Base-by-base conservation (phyloP, 2,797 vertebrate species). In the Buceros bicornis region DNA sequence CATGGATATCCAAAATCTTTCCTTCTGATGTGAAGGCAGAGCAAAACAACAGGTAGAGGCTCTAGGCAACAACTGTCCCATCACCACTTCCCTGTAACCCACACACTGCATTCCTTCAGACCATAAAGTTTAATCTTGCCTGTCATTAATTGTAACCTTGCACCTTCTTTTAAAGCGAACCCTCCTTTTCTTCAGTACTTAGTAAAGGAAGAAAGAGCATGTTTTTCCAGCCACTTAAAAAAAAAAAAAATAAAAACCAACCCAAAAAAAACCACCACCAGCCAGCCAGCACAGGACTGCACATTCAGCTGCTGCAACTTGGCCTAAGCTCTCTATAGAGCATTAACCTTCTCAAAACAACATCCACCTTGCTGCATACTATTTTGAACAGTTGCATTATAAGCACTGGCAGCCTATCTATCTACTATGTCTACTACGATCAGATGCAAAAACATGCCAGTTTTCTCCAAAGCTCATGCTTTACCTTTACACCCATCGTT, bases 201-300 rank as follows among this genome's bases (percentile, higher is more conserved):
- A 45, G 18, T 65, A 81, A 72, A 65, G 7, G 16, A 71, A 67
- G 13, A 60, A 77, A 62, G 9, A 82, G 6, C 7, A 17, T 13
- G 5, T 28, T 85, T 80, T 60, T 15, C 20, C 35, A 76, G 19
- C 2, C 18, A 29, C 6, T 15, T 16, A 69, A 22, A 54, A 42
- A 11, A 18, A 3, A 1, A 15, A 16, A 28, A 4, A 6, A 54
- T 33, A 48, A 10, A 2, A 6, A 12, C 48, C 5, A 19, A 31
- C 21, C 21, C 15, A n/a, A n/a, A 28, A 9, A 40, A 26, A 10
- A 3, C 16, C 11, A 42, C 37, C 37, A 40, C 37, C 45, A 35
- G 11, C 4, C 35, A 76, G 10, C 15, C 53, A 62, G 19, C 24
- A 82, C 11, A 42, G 43, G 62, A 74, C 26, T 26, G 64, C 29